Conservation (phyloP, 2,113 vertebrate genomes). For the Tursiops truncatus region DNA sequence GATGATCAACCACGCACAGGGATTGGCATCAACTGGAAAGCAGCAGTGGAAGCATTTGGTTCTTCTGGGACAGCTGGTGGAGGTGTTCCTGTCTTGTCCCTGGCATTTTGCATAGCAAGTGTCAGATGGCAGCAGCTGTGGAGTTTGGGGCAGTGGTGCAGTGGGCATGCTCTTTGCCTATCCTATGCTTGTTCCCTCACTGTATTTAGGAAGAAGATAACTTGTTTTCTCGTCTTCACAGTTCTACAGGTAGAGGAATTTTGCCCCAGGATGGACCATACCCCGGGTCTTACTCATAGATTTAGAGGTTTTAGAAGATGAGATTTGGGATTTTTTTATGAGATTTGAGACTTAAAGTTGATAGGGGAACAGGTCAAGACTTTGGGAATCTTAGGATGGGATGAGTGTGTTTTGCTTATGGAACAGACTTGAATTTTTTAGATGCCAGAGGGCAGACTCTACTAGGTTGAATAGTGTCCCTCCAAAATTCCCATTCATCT, state of each 20-base stretch:
- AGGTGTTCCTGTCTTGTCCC: background rate
- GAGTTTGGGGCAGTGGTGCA: background rate
- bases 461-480: background rate
- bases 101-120: background rate
- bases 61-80: background rate
- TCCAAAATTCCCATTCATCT: background rate
- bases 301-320: background rate
- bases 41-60: background rate
- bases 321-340: background rate
- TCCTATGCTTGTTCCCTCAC: background rate
- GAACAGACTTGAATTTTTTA: background rate
- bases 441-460: background rate
- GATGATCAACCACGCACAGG: too few relatives aligned
- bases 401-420: background rate
- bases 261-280: background rate
- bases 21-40: background rate
- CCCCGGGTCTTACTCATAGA: background rate
- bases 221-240: background rate
- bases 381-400: background rate
- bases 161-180: background rate
- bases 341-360: background rate
- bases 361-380: background rate
- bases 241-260: background rate
- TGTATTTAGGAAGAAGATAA: background rate
- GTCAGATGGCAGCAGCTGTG: background rate